A percentile compares a stretch with the other conserved stretches of the same genome.
These are phyloP conservation scores for Enteromius viviparus DNA, from an alignment of 2,797 vertebrate species.

Conservation along the genomic window DNA sequence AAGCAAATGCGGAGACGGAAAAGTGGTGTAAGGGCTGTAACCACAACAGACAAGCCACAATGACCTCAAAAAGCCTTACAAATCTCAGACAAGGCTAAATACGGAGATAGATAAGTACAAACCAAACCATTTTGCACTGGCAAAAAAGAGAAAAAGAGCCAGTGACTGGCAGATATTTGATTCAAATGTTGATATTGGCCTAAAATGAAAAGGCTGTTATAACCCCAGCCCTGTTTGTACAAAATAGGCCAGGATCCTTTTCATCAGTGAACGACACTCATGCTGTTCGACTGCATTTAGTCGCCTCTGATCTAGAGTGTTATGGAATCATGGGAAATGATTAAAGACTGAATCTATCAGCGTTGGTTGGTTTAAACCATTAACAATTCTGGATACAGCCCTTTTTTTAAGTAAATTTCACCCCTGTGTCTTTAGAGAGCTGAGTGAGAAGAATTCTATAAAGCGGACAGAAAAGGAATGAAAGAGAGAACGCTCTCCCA, in stretches of 20 bases:
- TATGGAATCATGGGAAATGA: constrained; percentile 30
- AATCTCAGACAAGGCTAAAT: constrained; percentile 18
- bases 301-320: not conserved
- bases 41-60: constrained; percentile 2
- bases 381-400: not conserved
- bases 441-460: not conserved
- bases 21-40: not conserved
- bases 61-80: constrained; percentile 15
- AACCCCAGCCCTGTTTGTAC: constrained; percentile 3
- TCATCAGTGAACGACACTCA: constrained; percentile 18
- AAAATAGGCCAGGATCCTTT: constrained; percentile 21
- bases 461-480: not conserved
- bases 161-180: constrained; percentile 5
- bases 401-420: constrained; percentile 19
- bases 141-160: not conserved
- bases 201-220: constrained; percentile 2
- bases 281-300: constrained; percentile 21
- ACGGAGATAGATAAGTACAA: not conserved
- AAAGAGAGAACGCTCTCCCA: not conserved
- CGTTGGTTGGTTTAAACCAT: not conserved
- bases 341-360: constrained; percentile 21
- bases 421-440: not conserved
- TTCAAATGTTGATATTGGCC: constrained; percentile 16
- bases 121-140: not conserved
- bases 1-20: constrained; percentile 53